A percentile compares a stretch with the other conserved stretches of the same genome.
Evolutionary conservation across 2,797 vertebrate genomes (phyloP).

Genomic region (Cossypha heuglini): DNA sequence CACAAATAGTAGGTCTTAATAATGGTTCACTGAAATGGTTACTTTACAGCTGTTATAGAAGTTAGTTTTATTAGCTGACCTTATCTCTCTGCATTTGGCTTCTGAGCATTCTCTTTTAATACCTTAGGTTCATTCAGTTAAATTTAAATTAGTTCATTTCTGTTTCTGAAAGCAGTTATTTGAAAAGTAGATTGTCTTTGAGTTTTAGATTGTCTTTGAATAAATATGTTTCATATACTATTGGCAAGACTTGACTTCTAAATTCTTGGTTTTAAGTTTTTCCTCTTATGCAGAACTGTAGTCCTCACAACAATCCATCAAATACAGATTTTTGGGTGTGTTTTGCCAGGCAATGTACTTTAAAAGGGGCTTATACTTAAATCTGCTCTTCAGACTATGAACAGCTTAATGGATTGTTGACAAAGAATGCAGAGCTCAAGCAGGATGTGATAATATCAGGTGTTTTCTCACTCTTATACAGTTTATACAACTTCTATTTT

Average conservation of each 20-base stretch:
- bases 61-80: neutral
- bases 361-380: conserved; percentile 1
- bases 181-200: neutral
- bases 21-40: neutral
- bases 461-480: neutral
- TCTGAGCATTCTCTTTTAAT: neutral
- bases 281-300: neutral
- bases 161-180: neutral
- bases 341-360: conserved; percentile 13
- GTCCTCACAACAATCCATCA: neutral
- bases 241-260: neutral
- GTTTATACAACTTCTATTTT: conserved; percentile 2
- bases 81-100: neutral
- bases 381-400: neutral
- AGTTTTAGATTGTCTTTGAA: neutral
- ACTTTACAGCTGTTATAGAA: neutral
- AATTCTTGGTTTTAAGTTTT: neutral
- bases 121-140: neutral
- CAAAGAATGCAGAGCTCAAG: neutral
- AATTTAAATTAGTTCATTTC: conserved; percentile 18
- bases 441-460: neutral
- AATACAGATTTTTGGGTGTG: neutral
- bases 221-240: neutral
- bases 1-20: neutral
- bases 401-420: conserved; percentile 38